Evolutionary conservation across 2,888 invertebrate genomes (phyloP), one percentile per base, ranked within the genome.

Genomic region (Diarsia dahlii): DNA sequence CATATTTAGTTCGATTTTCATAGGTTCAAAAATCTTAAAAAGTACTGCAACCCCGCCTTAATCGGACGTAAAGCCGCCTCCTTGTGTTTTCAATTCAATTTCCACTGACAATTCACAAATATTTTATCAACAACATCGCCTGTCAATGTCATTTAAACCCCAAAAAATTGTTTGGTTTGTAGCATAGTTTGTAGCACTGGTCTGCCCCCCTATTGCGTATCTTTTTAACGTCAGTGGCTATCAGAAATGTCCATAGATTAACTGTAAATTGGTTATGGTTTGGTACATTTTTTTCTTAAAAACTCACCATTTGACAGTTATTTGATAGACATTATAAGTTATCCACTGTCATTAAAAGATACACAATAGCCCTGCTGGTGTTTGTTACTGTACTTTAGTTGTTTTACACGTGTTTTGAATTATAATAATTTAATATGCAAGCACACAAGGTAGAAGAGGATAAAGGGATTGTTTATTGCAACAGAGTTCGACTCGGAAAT

Each of bases 401-500:
- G 39, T 76, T 80, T 84, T 78, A 81, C 63, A 58, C 50, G 45
- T 71, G 54, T 75, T 74, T 80, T 66, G 10, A 65, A 70, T 60
- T 46, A 48, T 39, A 62, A 48, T 74, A 62, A 48, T 74, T 66
- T 74, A 70, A 81, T 77, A 93, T 92, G 90, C 83, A 86, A 0
- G 9, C 13, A 9, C 4, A 9, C 13, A 94, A 92, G 81, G 80
- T 84, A 71, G 92, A 93, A 8, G 89, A 92, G 76, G 95, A 96
- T 85, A 96, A 94, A 88, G 95, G 93, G 34, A 94, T 96, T 76
- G 93, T 95, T 80, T 96, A 94, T 89, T 89, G 92, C 80, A 96
- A 95, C 82, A 90, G 95, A 72, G 96, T 96, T 34, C 95, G 90
- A 52, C 88, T 95, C 10, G 96, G 96, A 74, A 96, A 96, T 90